These are phyloP conservation scores for Anolis carolinensis DNA, from an alignment of 2,113 vertebrate genomes.

Conservation along the genomic window DNA sequence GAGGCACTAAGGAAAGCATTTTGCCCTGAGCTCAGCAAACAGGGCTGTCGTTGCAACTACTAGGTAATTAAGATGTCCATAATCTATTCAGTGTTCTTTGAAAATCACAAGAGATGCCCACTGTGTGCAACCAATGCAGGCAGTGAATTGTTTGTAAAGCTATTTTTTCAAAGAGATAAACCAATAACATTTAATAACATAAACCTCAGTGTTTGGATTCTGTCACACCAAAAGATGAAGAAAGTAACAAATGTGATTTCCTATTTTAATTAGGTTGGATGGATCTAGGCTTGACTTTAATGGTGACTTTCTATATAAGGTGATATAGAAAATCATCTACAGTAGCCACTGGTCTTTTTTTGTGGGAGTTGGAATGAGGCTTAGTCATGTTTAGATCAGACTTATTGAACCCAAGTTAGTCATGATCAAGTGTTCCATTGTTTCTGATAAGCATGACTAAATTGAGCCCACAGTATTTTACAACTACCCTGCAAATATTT, in stretches of 20 bases:
- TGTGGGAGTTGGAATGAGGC: not conserved
- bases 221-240: not conserved
- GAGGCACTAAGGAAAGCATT: constrained; percentile 13
- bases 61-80: constrained; percentile 1
- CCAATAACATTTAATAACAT: not conserved
- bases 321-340: not conserved
- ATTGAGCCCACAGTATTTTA: too few relatives aligned
- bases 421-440: too few relatives aligned
- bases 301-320: not conserved
- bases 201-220: not conserved
- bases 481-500: too few relatives aligned
- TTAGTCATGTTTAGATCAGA: not conserved
- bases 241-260: not conserved
- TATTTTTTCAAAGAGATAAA: not conserved
- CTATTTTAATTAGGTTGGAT: not conserved
- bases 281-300: not conserved
- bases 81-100: not conserved
- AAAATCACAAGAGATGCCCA: not conserved
- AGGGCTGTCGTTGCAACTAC: not conserved
- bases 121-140: not conserved
- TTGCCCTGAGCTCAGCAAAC: constrained; percentile 12
- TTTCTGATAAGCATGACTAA: too few relatives aligned
- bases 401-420: not conserved
- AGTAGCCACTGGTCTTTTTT: not conserved
- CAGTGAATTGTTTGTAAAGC: not conserved